Evolutionary conservation across 1,140 invertebrate species (phyloP), one percentile per base, ranked within the genome.

Genomic region (Cydia splendana): DNA sequence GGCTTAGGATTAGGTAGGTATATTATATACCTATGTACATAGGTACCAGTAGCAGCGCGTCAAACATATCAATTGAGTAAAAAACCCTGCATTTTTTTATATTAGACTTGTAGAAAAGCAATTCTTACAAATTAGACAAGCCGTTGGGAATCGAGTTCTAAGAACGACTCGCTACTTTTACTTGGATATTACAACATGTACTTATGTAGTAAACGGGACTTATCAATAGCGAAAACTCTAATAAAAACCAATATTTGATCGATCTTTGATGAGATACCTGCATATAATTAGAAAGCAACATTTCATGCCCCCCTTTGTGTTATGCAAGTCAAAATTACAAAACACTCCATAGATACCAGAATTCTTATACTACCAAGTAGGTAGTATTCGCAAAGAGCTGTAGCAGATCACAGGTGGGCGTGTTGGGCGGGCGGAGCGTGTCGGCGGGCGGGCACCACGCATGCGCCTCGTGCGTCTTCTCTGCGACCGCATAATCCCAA

Each of bases 331-430:
- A 18, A 62, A 62, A 4, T 62, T 24, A 10, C 7, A 62, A 62
- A 24, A 62, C 9, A 57, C 6, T 57, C 53, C 5, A 4, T 57
- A 65, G 4, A 13, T 48, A 76, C 18, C 67, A 67, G 73, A 51
- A 48, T 76, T 74, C n/a, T 76, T 51, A 74, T 75, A 62, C 20
- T 57, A 74, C 51, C 53, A 78, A 69, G 82, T 80, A 84, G 82
- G 81, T 87, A 86, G 86, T 82, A 79, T 80, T 84, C 83, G 80
- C 82, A 82, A 87, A 83, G 85, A 83, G 81, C 57, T 82, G 74
- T 83, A 81, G 85, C 81, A 84, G 80, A 88, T 84, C 86, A 90
- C 90, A 91, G 91, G 90, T 91, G 88, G 91, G 91, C 91, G 91
- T 90, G 80, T 78, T 83, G 76, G 80, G 78, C 88, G 88, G 91